Conservation (phyloP, 2,113 vertebrate genomes). For the Laterallus jamaicensis region DNA sequence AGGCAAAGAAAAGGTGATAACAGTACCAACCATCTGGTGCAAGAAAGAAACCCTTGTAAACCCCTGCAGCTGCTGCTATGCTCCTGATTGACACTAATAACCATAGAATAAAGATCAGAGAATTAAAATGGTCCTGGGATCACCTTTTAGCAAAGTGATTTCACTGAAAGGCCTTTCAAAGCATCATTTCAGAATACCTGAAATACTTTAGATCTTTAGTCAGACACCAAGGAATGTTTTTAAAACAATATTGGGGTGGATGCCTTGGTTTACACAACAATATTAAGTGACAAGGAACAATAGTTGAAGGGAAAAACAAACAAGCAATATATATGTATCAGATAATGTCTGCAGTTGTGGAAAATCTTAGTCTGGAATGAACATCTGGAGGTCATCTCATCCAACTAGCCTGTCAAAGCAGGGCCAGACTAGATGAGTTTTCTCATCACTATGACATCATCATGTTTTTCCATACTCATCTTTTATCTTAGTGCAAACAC, state of each 20-base stretch:
- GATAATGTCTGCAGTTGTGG: not conserved
- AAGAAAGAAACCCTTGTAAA: not conserved
- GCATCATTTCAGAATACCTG: not conserved
- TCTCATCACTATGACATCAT: not conserved
- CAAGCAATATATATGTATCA: not conserved
- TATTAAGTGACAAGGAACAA: not conserved
- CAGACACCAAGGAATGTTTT: not conserved
- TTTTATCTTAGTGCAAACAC: not conserved
- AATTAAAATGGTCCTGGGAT: not conserved
- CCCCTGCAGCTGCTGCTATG: not conserved
- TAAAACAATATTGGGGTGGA: not conserved
- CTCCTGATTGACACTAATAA: not conserved
- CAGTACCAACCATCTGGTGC: not conserved
- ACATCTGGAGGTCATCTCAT: slow-evolving; percentile 22
- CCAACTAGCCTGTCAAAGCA: not conserved
- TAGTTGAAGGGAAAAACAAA: not conserved
- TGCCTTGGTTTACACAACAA: not conserved
- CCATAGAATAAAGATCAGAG: not conserved
- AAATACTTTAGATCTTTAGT: not conserved
- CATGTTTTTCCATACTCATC: not conserved
- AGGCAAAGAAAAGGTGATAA: not conserved
- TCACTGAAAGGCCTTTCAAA: not conserved
- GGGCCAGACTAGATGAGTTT: not conserved
- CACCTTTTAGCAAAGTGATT: not conserved
- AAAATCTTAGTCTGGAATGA: not conserved